phyloP scores from a whole-genome alignment of 2,797 vertebrate genomes.

The Acanthornis magna region DNA sequence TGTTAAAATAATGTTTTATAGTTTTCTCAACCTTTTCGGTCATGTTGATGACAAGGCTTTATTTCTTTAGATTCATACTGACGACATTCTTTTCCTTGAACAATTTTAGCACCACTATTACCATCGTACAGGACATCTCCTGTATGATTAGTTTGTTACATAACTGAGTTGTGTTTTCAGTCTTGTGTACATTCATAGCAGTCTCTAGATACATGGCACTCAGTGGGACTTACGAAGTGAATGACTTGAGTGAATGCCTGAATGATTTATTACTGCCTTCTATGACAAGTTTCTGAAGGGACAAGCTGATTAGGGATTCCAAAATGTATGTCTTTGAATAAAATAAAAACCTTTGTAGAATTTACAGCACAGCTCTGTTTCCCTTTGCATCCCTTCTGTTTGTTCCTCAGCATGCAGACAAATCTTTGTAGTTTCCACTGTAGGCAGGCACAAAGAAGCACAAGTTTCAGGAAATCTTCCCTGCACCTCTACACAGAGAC shows the following conservation, averaged over 20 bases:
- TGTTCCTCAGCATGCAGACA: not conserved
- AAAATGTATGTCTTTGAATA: not conserved
- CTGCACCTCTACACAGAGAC: not conserved
- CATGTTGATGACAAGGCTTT: not conserved
- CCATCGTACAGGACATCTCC: not conserved
- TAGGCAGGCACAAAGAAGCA: not conserved
- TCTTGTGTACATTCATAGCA: not conserved
- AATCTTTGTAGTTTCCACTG: not conserved
- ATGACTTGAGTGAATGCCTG: not conserved
- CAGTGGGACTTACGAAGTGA: not conserved
- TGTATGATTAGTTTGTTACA: not conserved
- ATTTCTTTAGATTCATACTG: not conserved
- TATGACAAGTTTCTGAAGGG: not conserved
- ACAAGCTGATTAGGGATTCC: not conserved
- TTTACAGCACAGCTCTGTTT: not conserved
- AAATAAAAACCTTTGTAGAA: not conserved
- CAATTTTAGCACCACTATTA: not conserved
- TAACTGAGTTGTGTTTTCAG: not conserved
- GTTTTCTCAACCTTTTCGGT: not conserved
- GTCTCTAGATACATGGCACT: not conserved
- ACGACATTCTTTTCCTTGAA: not conserved
- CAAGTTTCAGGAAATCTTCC: not conserved
- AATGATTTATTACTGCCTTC: slow-evolving; percentile 29
- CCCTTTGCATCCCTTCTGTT: not conserved
- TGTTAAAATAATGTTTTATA: not conserved